phyloP scores from a whole-genome alignment of 2,113 vertebrate species.

The Petaurus breviceps region DNA sequence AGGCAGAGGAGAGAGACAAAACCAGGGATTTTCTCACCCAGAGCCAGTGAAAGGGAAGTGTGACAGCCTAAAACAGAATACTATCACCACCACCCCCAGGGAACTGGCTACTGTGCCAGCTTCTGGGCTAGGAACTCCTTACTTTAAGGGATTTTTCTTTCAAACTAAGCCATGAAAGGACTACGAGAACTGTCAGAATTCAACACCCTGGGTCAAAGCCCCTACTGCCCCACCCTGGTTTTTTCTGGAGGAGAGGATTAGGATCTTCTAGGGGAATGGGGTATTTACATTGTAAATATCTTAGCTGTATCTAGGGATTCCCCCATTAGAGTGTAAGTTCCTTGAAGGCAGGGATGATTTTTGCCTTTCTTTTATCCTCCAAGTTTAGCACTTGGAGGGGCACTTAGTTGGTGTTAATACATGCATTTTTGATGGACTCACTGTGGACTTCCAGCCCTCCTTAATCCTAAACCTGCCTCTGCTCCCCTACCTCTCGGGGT shows the following conservation, averaged over 20 bases:
- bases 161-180: background rate
- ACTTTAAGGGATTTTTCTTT: background rate
- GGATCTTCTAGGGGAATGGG: background rate
- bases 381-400: background rate
- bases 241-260: background rate
- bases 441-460: background rate
- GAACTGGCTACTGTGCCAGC: background rate
- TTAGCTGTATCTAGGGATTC: background rate
- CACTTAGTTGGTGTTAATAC: background rate
- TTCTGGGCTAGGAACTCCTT: background rate
- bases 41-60: background rate
- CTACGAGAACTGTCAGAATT: background rate
- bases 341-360: background rate
- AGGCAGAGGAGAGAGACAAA: background rate
- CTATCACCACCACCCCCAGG: background rate
- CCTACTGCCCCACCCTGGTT: background rate
- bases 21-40: background rate
- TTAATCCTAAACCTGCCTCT: background rate
- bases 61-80: background rate
- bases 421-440: background rate
- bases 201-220: background rate
- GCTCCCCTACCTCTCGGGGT: background rate
- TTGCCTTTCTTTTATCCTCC: background rate
- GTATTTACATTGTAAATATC: background rate
- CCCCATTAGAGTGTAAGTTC: background rate